phyloP scores from a whole-genome alignment of 2,888 invertebrate genomes.

The Trachelus troglodyta region DNA sequence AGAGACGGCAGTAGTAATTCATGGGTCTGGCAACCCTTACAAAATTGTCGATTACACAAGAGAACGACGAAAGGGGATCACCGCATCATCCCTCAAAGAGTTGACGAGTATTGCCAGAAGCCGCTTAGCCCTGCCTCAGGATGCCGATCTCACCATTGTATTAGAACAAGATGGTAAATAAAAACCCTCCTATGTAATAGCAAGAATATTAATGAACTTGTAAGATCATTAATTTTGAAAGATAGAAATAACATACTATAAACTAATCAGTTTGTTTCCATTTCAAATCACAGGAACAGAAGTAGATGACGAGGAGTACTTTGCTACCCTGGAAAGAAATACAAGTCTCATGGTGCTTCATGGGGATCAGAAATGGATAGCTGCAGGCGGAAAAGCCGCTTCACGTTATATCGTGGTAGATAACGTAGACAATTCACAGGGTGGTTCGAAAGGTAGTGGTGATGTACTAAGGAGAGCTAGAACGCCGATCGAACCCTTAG shows the following conservation, averaged over 20 bases:
- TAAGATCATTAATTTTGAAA: not conserved
- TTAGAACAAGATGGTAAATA: conserved; percentile 82
- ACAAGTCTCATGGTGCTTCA: conserved; percentile 86
- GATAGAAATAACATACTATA: not conserved
- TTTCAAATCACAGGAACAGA: conserved; percentile 75
- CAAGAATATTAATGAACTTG: not conserved
- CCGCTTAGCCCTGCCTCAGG: conserved; percentile 76
- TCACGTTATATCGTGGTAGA: conserved; percentile 57
- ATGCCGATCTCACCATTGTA: conserved; percentile 79
- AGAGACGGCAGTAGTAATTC: conserved; percentile 42
- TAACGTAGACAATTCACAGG: conserved; percentile 49
- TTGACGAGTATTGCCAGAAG: conserved; percentile 80
- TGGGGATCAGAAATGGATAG: conserved; percentile 81
- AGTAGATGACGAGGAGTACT: conserved; percentile 95
- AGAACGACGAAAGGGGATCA: conserved; percentile 85
- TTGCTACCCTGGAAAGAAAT: conserved; percentile 89
- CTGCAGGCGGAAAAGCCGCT: conserved; percentile 54
- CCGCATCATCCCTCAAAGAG: conserved; percentile 83
- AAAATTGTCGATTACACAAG: conserved; percentile 84
- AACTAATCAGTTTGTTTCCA: not conserved
- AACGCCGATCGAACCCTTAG: conserved; percentile 53
- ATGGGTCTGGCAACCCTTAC: conserved; percentile 73
- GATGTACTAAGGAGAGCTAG: conserved; percentile 44
- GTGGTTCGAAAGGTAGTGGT: conserved; percentile 38
- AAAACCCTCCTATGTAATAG: not conserved